Evolutionary conservation across 2,797 vertebrate species (phyloP).

Genomic region (Anableps anableps): DNA sequence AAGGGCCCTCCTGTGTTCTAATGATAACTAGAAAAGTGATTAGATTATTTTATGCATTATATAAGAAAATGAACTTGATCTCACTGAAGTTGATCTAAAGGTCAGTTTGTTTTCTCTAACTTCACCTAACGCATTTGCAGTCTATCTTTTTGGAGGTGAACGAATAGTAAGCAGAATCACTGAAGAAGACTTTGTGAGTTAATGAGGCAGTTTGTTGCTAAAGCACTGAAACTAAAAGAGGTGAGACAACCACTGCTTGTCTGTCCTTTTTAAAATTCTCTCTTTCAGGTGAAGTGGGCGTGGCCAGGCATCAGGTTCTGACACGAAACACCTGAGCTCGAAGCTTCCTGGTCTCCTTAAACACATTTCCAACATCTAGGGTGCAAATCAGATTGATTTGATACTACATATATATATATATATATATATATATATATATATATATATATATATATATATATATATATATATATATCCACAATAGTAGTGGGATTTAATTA

Average conservation of each 20-base stretch:
- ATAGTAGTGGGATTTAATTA: too few species aligned
- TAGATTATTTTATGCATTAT: conserved; percentile 34
- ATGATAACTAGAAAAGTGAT: conserved; percentile 43
- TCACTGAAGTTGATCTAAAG: conserved; percentile 36
- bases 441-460: too few species aligned
- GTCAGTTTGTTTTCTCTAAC: conserved; percentile 41
- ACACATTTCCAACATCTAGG: too few species aligned
- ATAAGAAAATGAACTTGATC: conserved; percentile 34
- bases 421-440: too few species aligned
- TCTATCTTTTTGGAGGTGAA: conserved; percentile 20
- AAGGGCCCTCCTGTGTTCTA: conserved; percentile 31
- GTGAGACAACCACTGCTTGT: neutral
- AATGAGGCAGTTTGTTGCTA: neutral
- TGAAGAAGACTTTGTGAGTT: neutral
- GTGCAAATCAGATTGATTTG: too few species aligned
- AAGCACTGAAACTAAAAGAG: neutral
- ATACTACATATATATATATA: too few species aligned
- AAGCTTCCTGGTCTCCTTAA: too few species aligned
- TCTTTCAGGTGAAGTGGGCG: too few species aligned
- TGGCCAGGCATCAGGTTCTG: too few species aligned
- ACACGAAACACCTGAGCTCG: too few species aligned
- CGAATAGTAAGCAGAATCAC: neutral
- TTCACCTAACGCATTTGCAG: conserved; percentile 26
- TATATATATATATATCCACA: too few species aligned
- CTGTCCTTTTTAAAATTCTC: too few species aligned